A percentile compares a stretch with the other conserved stretches of the same genome.
phyloP scores from a whole-genome alignment of 2,113 vertebrate genomes.

The Tiliqua scincoides region DNA sequence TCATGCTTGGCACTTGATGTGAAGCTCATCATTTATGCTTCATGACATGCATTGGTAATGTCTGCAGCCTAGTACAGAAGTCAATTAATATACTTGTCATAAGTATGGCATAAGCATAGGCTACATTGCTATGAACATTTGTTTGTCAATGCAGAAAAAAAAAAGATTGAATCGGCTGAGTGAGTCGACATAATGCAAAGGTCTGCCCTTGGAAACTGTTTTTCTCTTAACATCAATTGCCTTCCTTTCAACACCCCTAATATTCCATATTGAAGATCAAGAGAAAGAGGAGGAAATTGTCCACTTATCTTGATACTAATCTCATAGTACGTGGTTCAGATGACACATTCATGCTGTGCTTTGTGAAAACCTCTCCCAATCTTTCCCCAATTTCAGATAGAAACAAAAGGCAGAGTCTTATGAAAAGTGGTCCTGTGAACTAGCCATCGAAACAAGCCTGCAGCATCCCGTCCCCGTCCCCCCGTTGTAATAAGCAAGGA shows the following conservation, averaged over 20 bases:
- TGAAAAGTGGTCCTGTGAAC: not conserved
- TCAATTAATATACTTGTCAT: slow-evolving; percentile 52
- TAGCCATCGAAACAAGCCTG: not conserved
- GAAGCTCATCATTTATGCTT: slow-evolving; percentile 1
- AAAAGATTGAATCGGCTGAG: not conserved
- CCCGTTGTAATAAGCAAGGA: too few species aligned
- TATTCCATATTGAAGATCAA: not conserved
- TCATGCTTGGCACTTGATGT: slow-evolving; percentile 36
- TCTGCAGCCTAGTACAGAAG: not conserved
- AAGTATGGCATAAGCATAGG: not conserved
- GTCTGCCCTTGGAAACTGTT: slow-evolving; percentile 17
- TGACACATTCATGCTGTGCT: not conserved
- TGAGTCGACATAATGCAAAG: slow-evolving; percentile 28
- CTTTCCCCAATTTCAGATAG: not conserved
- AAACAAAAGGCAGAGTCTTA: not conserved
- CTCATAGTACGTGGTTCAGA: not conserved
- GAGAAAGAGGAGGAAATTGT: not conserved
- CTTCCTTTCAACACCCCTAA: not conserved
- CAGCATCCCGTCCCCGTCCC: not conserved
- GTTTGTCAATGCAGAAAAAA: slow-evolving; percentile 20
- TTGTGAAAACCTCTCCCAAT: not conserved
- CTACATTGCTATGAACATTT: slow-evolving; percentile 32
- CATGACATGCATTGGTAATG: slow-evolving; percentile 24
- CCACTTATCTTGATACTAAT: not conserved
- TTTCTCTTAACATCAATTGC: slow-evolving; percentile 3